These are phyloP conservation scores for Dermolepida albohirtum DNA, from an alignment of 2,888 invertebrate species.

Conservation along the genomic window DNA sequence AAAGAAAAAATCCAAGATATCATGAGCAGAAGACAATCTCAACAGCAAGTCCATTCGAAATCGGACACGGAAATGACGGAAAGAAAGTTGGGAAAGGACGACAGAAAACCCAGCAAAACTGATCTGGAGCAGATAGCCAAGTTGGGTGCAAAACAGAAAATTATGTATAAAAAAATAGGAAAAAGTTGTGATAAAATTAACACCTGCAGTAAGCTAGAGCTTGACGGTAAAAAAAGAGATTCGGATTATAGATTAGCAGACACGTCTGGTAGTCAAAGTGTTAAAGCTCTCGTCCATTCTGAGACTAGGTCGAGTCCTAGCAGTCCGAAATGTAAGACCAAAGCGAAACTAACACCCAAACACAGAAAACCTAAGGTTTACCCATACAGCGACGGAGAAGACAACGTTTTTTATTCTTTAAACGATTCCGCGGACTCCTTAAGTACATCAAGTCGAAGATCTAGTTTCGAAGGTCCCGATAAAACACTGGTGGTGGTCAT, in stretches of 20 bases:
- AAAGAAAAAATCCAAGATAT: conserved; percentile 66
- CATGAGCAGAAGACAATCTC: conserved; percentile 60
- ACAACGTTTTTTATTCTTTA: conserved; percentile 67
- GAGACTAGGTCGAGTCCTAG: conserved; percentile 62
- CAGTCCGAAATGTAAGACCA: conserved; percentile 62
- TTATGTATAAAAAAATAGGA: conserved; percentile 64
- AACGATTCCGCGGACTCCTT: conserved; percentile 70
- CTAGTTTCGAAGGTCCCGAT: conserved; percentile 66
- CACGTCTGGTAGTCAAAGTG: conserved; percentile 66
- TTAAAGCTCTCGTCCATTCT: conserved; percentile 68
- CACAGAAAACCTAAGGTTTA: conserved; percentile 64
- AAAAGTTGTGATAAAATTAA: conserved; percentile 65
- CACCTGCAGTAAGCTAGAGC: conserved; percentile 54
- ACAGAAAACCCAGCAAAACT: conserved; percentile 64
- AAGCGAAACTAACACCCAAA: conserved; percentile 54
- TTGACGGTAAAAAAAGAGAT: conserved; percentile 59
- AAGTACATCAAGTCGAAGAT: conserved; percentile 69
- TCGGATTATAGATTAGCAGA: conserved; percentile 70
- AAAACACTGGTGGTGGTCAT: conserved; percentile 70
- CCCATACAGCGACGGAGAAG: conserved; percentile 70
- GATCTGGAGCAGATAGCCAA: conserved; percentile 60
- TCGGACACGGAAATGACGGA: conserved; percentile 51
- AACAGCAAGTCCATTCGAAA: conserved; percentile 46
- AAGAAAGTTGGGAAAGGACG: conserved; percentile 63
- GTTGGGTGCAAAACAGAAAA: conserved; percentile 58